A percentile compares a stretch with the other conserved stretches of the same genome.
Conservation (phyloP, 2,888 invertebrate species). For the Cantharis lateralis region DNA sequence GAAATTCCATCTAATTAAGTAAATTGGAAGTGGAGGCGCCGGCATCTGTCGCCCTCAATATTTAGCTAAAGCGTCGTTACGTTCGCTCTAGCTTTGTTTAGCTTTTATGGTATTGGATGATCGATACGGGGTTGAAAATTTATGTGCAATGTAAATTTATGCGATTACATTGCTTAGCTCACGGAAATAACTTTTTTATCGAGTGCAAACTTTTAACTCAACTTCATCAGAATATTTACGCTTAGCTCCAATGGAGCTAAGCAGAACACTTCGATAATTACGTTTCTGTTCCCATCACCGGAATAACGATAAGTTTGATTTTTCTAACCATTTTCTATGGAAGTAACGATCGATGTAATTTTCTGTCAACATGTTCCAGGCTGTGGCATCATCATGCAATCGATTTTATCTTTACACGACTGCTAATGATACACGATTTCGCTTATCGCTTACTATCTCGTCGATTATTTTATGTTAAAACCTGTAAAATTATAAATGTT, state of each 20-base stretch:
- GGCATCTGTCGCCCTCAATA: conserved; percentile 27
- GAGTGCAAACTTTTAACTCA: not conserved
- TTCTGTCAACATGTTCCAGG: not conserved
- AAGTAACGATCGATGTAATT: not conserved
- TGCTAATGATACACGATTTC: not conserved
- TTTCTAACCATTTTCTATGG: not conserved
- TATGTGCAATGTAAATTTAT: not conserved
- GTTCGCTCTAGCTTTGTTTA: not conserved
- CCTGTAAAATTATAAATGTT: not conserved
- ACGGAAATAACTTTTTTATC: not conserved
- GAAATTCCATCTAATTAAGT: conserved; percentile 22
- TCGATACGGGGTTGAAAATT: not conserved
- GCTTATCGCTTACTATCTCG: not conserved
- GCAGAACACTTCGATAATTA: not conserved
- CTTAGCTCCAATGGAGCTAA: not conserved
- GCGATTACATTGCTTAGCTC: not conserved
- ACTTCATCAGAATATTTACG: not conserved
- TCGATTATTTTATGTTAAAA: not conserved
- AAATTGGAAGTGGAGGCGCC: conserved; percentile 29
- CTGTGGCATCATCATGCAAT: not conserved
- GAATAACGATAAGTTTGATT: not conserved
- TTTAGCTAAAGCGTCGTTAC: not conserved
- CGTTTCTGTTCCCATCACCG: not conserved
- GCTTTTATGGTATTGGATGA: not conserved
- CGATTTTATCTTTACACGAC: not conserved